These are phyloP conservation scores for Temnothorax rugatulus DNA, from an alignment of 2,888 invertebrate genomes.

Conservation along the genomic window DNA sequence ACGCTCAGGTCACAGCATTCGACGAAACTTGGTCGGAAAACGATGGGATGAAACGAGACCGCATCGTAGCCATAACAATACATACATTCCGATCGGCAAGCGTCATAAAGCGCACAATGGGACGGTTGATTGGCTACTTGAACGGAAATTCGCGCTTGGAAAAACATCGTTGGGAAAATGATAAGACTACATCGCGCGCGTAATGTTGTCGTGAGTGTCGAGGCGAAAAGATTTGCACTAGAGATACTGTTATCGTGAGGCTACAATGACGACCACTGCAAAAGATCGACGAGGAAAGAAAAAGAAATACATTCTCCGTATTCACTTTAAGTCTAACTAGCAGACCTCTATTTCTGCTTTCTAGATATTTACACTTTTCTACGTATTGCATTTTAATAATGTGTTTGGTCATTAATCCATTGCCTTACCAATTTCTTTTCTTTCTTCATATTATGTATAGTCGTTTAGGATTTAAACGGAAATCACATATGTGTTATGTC, in stretches of 20 bases:
- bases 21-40: not conserved
- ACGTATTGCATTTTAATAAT: constrained; percentile 22
- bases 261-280: constrained; percentile 2
- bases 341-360: not conserved
- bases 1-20: not conserved
- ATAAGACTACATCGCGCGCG: constrained; percentile 28
- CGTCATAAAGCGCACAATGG: constrained; percentile 49
- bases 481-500: not conserved
- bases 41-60: constrained; percentile 14
- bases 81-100: not conserved
- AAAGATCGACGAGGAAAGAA: not conserved
- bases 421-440: not conserved
- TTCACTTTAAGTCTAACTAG: constrained; percentile 10
- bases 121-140: constrained; percentile 47
- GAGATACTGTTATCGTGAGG: constrained; percentile 42
- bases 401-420: not conserved
- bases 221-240: constrained; percentile 27
- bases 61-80: constrained; percentile 29
- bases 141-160: constrained; percentile 48
- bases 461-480: not conserved
- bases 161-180: constrained; percentile 33
- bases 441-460: not conserved
- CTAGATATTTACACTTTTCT: not conserved
- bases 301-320: not conserved
- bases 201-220: constrained; percentile 22